Evolutionary conservation across 1,140 invertebrate genomes (phyloP), one percentile per base, ranked within the genome.

Genomic region (Mya arenaria): DNA sequence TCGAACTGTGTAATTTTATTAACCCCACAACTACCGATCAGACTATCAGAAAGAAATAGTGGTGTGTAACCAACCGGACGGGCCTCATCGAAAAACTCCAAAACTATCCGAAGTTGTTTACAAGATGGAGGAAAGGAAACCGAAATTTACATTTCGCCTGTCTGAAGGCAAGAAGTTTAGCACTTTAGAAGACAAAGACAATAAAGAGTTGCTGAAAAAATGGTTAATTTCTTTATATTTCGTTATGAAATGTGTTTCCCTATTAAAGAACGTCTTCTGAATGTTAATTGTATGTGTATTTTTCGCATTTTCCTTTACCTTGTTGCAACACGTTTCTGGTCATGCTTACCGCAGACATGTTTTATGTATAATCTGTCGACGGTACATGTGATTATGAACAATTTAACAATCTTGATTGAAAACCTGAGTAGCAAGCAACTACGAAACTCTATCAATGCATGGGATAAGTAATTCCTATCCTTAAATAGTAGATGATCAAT

Each of bases 131-230:
- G 86, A 74, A 32, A 62, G 55, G 30, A 30, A 56, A 17, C 55
- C 73, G 65, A 90, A 88, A 86, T 91, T 90, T 80, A 82, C 79
- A 10, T 91, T 91, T 77, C 87, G 87, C 39, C 52, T 68, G 52
- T 73, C 90, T n/a, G 34, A 79, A 36, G 84, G 82, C 19, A 91
- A 89, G 83, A 85, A 86, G 80, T 91, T 89, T 77, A 36, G 73
- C 10, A 86, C 87, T 13, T 28, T 91, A 10, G 85, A 88, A 23
- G 84, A 81, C n/a, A 91, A 90, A 86, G 89, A 90, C 44, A 87
- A 87, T 60, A 83, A 89, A 78, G 89, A 90, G 41, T 36, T 71
- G 4, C 85, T 91, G n/a, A 80, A 84, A 62, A 91, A 91, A 89
- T 91, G 90, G 90, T 90, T 72, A 37, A 34, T 48, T 34, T 68